phyloP scores from a whole-genome alignment of 2,113 vertebrate species.

The Neomonachus schauinslandi region DNA sequence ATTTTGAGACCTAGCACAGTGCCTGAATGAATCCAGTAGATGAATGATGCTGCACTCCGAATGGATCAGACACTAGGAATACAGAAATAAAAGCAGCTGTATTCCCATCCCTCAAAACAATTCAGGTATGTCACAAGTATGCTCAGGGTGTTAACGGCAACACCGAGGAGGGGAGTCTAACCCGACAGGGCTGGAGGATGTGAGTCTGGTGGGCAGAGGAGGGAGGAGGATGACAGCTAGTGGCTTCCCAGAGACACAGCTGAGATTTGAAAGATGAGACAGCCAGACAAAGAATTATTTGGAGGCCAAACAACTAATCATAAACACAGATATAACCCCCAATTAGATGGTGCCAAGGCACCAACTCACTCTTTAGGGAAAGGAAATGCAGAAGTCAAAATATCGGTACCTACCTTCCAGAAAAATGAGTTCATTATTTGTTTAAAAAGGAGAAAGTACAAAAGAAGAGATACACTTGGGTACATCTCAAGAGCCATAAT shows the following conservation, averaged over 20 bases:
- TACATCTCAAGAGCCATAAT: not conserved
- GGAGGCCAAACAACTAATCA: not conserved
- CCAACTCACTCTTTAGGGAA: not conserved
- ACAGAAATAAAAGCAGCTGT: not conserved
- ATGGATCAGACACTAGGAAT: not conserved
- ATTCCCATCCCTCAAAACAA: not conserved
- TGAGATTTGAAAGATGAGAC: not conserved
- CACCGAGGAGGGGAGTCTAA: not conserved
- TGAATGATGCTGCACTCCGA: not conserved
- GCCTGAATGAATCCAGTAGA: not conserved
- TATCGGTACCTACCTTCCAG: not conserved
- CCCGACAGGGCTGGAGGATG: not conserved
- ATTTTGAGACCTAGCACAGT: not conserved
- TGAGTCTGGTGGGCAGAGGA: not conserved
- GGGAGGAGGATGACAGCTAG: not conserved
- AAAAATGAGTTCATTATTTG: not conserved
- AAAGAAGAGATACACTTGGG: not conserved
- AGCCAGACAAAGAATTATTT: conserved; percentile 5
- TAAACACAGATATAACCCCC: not conserved
- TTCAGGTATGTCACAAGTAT: not conserved
- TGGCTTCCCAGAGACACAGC: not conserved
- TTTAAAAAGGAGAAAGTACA: not conserved
- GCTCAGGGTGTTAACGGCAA: not conserved
- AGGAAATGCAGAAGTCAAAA: not conserved
- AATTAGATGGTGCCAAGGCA: not conserved